Conservation (phyloP, 2,113 vertebrate species). For the Heterotilapia buettikoferi region DNA sequence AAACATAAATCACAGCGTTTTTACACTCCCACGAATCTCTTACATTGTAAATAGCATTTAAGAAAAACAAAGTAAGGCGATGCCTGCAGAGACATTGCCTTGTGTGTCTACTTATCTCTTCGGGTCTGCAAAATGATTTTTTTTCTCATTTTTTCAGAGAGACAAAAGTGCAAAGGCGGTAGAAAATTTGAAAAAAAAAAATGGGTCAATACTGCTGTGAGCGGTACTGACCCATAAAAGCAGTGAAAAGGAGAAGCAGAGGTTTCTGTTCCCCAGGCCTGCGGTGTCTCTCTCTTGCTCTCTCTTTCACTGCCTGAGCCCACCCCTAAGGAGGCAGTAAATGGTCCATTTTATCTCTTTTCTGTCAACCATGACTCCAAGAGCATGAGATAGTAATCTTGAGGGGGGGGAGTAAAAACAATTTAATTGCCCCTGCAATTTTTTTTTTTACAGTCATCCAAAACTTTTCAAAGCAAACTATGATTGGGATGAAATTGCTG, state of each 20-base stretch:
- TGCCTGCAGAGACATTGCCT: neutral
- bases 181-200: neutral
- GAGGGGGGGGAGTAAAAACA: conserved; percentile 9
- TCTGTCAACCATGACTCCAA: conserved; percentile 69
- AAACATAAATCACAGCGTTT: conserved; percentile 24
- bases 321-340: conserved; percentile 60
- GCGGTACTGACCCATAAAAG: neutral
- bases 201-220: neutral
- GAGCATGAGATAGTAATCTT: conserved; percentile 61
- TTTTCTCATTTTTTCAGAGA: neutral
- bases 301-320: conserved; percentile 3
- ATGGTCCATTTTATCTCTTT: conserved; percentile 71
- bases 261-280: neutral
- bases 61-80: neutral
- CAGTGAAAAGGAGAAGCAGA: neutral
- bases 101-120: neutral
- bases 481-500: conserved; percentile 81
- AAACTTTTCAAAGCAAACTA: conserved; percentile 74
- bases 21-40: neutral
- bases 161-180: neutral
- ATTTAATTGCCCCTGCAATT: conserved; percentile 41
- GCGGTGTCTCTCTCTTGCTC: neutral
- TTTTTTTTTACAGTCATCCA: conserved; percentile 70
- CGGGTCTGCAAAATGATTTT: neutral
- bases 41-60: conserved; percentile 3